Evolutionary conservation across 1,140 invertebrate species (phyloP).

Genomic region (Bombus sylvicola): DNA sequence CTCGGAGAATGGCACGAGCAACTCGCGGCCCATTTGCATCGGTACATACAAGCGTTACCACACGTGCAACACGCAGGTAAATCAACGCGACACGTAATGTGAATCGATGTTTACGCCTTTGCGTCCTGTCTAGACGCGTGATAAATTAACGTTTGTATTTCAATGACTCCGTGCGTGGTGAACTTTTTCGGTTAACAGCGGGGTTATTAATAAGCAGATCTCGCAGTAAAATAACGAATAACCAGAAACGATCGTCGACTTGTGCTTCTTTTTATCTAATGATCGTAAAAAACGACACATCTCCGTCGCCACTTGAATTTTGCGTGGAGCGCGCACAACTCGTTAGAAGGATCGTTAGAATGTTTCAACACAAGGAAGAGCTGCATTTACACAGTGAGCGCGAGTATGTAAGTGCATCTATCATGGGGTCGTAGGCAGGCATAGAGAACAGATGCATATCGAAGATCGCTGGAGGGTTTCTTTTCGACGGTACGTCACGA

Average conservation of each 20-base stretch:
- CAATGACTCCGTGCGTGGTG: not conserved
- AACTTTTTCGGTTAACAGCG: not conserved
- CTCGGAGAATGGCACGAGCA: slow-evolving; percentile 67
- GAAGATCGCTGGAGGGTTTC: slow-evolving; percentile 32
- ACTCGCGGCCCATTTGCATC: slow-evolving; percentile 82
- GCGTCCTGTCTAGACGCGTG: not conserved
- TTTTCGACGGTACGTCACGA: slow-evolving; percentile 50
- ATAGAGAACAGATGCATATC: slow-evolving; percentile 7
- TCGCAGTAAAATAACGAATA: not conserved
- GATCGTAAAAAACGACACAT: not conserved
- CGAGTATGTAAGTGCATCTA: not conserved
- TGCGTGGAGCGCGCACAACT: not conserved
- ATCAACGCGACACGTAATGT: slow-evolving; percentile 31
- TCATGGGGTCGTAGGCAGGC: not conserved
- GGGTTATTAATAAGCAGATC: not conserved
- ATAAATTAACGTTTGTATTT: slow-evolving; percentile 36
- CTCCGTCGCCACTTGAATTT: not conserved
- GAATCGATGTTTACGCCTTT: slow-evolving; percentile 34
- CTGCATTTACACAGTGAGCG: not conserved
- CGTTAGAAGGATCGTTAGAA: slow-evolving; percentile 1
- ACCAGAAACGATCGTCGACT: not conserved
- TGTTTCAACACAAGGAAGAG: not conserved
- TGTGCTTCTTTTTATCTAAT: not conserved
- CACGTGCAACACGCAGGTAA: slow-evolving; percentile 89
- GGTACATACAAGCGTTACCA: slow-evolving; percentile 88